Evolutionary conservation across 2,797 vertebrate genomes (phyloP).

Genomic region (Todus mexicanus): DNA sequence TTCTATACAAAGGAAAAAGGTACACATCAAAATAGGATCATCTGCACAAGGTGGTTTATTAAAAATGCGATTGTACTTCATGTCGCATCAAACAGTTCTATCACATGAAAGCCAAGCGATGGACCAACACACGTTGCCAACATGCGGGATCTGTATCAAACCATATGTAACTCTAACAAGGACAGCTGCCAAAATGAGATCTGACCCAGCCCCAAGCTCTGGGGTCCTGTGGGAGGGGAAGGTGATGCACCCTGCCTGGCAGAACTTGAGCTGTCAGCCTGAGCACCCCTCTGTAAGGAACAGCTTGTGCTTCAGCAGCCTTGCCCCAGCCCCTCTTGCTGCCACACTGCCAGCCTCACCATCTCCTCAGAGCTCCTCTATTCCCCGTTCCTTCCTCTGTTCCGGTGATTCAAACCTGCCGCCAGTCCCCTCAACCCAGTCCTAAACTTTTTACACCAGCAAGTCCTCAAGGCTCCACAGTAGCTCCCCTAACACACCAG

Average conservation of each 20-base stretch:
- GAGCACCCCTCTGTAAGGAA: neutral
- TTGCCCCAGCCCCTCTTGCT: neutral
- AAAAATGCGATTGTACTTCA: neutral
- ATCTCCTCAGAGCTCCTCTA: neutral
- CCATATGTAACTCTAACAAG: too few relatives aligned
- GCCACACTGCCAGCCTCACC: neutral
- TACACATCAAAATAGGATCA: neutral
- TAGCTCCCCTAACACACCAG: neutral
- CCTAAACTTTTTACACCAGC: neutral
- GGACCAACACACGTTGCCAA: neutral
- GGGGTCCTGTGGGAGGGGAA: neutral
- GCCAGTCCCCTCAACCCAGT: fast-evolving
- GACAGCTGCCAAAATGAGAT: neutral
- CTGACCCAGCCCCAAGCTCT: neutral
- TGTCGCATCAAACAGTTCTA: neutral
- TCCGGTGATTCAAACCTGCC: neutral
- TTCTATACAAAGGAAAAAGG: neutral
- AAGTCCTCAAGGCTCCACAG: neutral
- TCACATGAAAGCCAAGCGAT: neutral
- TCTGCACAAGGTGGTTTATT: neutral
- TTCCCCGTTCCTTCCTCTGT: neutral
- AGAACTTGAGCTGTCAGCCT: neutral
- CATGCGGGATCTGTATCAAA: neutral
- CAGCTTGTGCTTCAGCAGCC: neutral
- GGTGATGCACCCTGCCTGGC: neutral